Conservation (phyloP, 2,888 invertebrate genomes). For the Didymodactylos carnosus region DNA sequence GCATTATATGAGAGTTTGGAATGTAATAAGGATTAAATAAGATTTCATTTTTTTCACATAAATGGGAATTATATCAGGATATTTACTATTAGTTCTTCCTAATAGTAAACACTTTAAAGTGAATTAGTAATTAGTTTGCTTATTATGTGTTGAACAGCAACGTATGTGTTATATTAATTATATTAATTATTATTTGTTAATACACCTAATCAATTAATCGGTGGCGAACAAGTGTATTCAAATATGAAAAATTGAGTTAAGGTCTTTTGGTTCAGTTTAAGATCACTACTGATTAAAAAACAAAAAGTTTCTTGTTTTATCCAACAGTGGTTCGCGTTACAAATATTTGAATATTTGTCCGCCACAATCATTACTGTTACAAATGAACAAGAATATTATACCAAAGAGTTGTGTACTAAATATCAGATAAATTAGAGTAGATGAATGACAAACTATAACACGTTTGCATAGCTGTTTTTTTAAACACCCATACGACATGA, state of each 20-base stretch:
- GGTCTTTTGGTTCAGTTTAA: conserved; percentile 72
- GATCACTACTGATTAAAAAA: conserved; percentile 67
- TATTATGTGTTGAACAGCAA: conserved; percentile 75
- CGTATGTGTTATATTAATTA: conserved; percentile 48
- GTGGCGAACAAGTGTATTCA: conserved; percentile 86
- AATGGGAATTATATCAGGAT: too few relatives aligned
- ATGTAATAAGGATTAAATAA: too few relatives aligned
- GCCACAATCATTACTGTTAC: conserved; percentile 19
- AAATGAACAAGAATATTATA: conserved; percentile 53
- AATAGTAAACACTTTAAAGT: too few relatives aligned
- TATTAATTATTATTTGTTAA: conserved; percentile 86
- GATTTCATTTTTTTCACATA: too few relatives aligned
- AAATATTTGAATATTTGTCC: conserved; percentile 67
- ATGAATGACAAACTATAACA: conserved; percentile 64
- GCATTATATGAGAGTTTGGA: too few relatives aligned
- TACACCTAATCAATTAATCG: conserved; percentile 68
- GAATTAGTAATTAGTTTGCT: conserved; percentile 76
- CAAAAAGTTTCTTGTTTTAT: conserved; percentile 74
- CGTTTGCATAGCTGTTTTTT: conserved; percentile 72
- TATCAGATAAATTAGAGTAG: conserved; percentile 46
- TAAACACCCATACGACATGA: conserved; percentile 74
- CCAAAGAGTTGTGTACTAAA: conserved; percentile 38
- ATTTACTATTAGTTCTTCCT: too few relatives aligned
- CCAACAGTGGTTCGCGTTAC: conserved; percentile 79
- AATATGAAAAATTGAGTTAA: conserved; percentile 79